phyloP scores from a whole-genome alignment of 2,113 vertebrate genomes.

The Reinhardtius hippoglossoides region DNA sequence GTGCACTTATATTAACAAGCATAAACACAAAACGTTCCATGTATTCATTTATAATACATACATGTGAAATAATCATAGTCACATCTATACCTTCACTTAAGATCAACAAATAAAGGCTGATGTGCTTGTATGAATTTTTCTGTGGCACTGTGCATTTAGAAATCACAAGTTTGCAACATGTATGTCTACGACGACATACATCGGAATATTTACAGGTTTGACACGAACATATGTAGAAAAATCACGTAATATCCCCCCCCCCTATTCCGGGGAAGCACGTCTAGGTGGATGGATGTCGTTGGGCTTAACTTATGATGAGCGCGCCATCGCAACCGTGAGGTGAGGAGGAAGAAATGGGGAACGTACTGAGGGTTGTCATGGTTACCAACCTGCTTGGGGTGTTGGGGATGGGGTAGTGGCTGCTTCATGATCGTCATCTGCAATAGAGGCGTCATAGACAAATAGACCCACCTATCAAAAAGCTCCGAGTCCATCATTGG shows the following conservation, averaged over 20 bases:
- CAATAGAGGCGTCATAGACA: conserved; percentile 82
- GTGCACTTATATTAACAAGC: conserved; percentile 8
- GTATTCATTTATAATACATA: conserved; percentile 41
- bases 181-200: conserved; percentile 61
- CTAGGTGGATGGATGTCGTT: no score
- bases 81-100: conserved; percentile 63
- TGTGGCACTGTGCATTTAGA: conserved; percentile 33
- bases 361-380: conserved; percentile 20
- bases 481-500: conserved; percentile 67
- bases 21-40: conserved; percentile 42
- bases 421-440: conserved; percentile 81
- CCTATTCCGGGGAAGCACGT: no score
- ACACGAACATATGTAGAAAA: not conserved
- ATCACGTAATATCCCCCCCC: no score
- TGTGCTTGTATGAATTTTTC: conserved; percentile 48
- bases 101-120: conserved; percentile 54
- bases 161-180: conserved; percentile 55
- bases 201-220: conserved; percentile 22
- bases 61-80: conserved; percentile 28
- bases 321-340: not conserved
- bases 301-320: no score
- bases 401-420: conserved; percentile 74
- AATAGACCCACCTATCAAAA: conserved; percentile 76
- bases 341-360: not conserved
- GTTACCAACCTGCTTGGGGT: conserved; percentile 82